Base-by-base conservation (phyloP, 2,888 invertebrate genomes). In the Eilema caniola region DNA sequence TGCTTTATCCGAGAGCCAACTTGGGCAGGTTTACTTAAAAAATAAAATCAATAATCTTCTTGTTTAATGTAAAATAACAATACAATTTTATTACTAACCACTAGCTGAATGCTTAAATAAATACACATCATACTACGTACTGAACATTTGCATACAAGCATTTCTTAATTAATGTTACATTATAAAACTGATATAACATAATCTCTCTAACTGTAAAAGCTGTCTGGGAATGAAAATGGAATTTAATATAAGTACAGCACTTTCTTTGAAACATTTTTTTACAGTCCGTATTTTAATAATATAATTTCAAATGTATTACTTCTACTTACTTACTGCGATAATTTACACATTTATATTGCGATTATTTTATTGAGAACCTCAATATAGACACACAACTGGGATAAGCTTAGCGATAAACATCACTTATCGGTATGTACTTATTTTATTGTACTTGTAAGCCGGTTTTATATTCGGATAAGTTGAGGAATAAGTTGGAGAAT, bases 341-440 rank as follows among this genome's bases (percentile, higher is more conserved):
- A 72, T 63, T 73, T 63, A 59, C 28, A 60, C 71, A 70, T 53
- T 53, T 47, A 12, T 20, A 47, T 47, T 20, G 47, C 47, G 7
- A 62, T 62, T 33, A 37, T 62, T n/a, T 62, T 28, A 25, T 63
- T 25, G 24, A 41, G 12, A 25, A 25, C 37, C 66, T 20, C 24
- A 56, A 33, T 20, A 47, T 53, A 66, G 59, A 77, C 70, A 70
- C 62, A 73, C 72, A 81, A 83, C 83, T 80, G 82, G 83, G 83
- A 79, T 72, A 75, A 73, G 41, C 23, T 65, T 63, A 33, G 61
- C 70, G 73, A 85, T 72, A 78, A 74, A 77, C 41, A 56, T 23
- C n/a, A 75, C 71, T 74, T 77, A 82, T 67, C 70, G 86, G 77
- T 90, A 89, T 33, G 87, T 83, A 73, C 87, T 88, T 79, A 89